Percentiles rank a stretch among this genome's conserved stretches.
Conservation (phyloP, 2,113 vertebrate species). For the Ophthalmolycus amberensis region DNA sequence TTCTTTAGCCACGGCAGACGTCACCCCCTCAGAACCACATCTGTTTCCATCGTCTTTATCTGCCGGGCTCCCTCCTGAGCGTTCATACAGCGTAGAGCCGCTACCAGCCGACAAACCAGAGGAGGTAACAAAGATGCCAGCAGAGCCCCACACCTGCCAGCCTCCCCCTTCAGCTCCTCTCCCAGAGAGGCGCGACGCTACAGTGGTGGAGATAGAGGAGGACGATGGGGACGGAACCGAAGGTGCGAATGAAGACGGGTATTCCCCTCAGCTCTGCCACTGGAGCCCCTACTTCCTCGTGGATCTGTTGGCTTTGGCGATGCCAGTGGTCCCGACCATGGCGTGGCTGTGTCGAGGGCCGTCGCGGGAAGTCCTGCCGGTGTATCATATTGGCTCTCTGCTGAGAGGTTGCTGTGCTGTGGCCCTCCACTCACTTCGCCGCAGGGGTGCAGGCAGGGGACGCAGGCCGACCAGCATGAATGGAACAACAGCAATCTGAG, state of each 20-base stretch:
- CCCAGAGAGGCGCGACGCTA: conserved; percentile 51
- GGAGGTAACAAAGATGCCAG: conserved; percentile 8
- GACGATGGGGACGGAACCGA: conserved; percentile 38
- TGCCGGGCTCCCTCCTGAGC: conserved; percentile 26
- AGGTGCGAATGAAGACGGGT: conserved; percentile 39
- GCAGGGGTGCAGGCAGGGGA: conserved; percentile 76
- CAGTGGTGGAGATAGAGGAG: conserved; percentile 49
- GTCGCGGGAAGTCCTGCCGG: conserved; percentile 86
- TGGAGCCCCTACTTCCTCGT: conserved; percentile 97
- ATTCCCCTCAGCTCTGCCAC: conserved; percentile 81
- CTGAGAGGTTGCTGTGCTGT: conserved; percentile 95
- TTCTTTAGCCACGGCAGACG: conserved; percentile 55
- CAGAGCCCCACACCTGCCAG: conserved; percentile 74
- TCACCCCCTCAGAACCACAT: conserved; percentile 42
- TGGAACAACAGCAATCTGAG: conserved; percentile 69
- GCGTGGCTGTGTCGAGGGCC: conserved; percentile 94
- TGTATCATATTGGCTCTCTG: conserved; percentile 94
- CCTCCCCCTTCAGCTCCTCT: conserved; percentile 65
- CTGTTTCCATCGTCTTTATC: conserved; percentile 57
- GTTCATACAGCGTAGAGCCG: conserved; percentile 32
- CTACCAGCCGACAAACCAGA: conserved; percentile 31
- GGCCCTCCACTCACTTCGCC: conserved; percentile 92
- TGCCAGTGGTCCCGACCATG: conserved; percentile 92
- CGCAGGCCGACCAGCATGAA: conserved; percentile 73
- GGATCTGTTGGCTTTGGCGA: conserved; percentile 92